Evolutionary conservation across 2,888 invertebrate species (phyloP).

Genomic region (Chrysolina oricalcia): DNA sequence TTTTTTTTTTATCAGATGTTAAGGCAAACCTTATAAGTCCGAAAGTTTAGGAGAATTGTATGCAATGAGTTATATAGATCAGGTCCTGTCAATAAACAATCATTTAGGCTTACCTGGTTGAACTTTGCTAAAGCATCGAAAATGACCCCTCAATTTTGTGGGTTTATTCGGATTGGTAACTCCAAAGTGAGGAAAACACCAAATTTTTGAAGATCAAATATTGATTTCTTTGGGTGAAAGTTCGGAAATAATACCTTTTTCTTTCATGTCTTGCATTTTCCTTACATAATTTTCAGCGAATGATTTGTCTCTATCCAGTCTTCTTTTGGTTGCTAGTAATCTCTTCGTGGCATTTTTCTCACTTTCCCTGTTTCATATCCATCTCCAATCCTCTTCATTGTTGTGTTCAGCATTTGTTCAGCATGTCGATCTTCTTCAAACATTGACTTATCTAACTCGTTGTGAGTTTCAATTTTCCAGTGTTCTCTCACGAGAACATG

Average conservation of each 20-base stretch:
- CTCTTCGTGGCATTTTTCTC: too few relatives aligned
- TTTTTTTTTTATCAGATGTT: conserved; percentile 15
- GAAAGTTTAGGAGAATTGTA: conserved; percentile 31
- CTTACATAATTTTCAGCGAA: not conserved
- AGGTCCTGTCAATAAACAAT: too few relatives aligned
- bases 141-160: not conserved
- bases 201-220: not conserved
- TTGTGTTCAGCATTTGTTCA: too few relatives aligned
- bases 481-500: conserved; percentile 15
- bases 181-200: not conserved
- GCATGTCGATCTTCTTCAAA: conserved; percentile 18
- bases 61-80: too few relatives aligned
- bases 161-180: too few relatives aligned
- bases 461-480: conserved; percentile 1
- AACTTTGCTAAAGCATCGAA: not conserved
- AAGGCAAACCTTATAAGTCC: conserved; percentile 34
- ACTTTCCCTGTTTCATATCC: too few relatives aligned
- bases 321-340: too few relatives aligned
- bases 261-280: conserved; percentile 10
- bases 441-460: not conserved
- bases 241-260: not conserved
- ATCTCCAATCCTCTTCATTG: too few relatives aligned
- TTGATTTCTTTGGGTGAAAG: not conserved
- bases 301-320: conserved; percentile 20
- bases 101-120: too few relatives aligned